These are phyloP conservation scores for Apodemia zela DNA, from an alignment of 2,888 invertebrate species.

Conservation along the genomic window DNA sequence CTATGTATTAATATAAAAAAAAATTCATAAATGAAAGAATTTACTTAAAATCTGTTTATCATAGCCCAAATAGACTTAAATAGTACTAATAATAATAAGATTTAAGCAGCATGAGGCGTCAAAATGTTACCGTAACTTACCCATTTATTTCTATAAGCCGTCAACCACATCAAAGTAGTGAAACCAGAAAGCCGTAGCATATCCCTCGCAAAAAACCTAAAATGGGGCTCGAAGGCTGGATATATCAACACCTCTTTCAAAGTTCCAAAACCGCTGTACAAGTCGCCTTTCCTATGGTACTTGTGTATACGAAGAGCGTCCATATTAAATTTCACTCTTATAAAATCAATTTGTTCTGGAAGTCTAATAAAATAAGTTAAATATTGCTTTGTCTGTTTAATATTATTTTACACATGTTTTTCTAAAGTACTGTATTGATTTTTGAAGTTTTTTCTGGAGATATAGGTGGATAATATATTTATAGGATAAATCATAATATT, in stretches of 20 bases:
- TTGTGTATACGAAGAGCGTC: slow-evolving; percentile 53
- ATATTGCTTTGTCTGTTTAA: too few species aligned
- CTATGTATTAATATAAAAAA: too few species aligned
- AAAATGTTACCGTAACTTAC: slow-evolving; percentile 36
- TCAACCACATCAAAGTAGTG: slow-evolving; percentile 56
- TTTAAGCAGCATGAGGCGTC: neutral
- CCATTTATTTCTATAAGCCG: slow-evolving; percentile 65
- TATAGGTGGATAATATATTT: too few species aligned
- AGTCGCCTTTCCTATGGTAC: slow-evolving; percentile 47
- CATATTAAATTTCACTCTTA: slow-evolving; percentile 54
- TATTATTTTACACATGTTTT: too few species aligned
- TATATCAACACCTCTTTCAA: slow-evolving; percentile 62
- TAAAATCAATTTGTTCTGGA: slow-evolving; percentile 52
- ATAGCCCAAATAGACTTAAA: too few species aligned
- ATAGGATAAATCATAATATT: too few species aligned
- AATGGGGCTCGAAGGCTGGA: slow-evolving; percentile 80
- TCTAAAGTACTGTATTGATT: too few species aligned
- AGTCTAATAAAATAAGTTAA: slow-evolving; percentile 37
- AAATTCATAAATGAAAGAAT: too few species aligned
- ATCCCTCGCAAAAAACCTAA: slow-evolving; percentile 81
- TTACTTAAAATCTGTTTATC: too few species aligned
- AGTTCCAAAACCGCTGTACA: slow-evolving; percentile 43
- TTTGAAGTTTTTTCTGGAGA: too few species aligned
- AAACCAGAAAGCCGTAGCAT: slow-evolving; percentile 78
- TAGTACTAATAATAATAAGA: too few species aligned